Evolutionary conservation across 1,140 invertebrate species (phyloP).

Genomic region (Meteorus sp.): DNA sequence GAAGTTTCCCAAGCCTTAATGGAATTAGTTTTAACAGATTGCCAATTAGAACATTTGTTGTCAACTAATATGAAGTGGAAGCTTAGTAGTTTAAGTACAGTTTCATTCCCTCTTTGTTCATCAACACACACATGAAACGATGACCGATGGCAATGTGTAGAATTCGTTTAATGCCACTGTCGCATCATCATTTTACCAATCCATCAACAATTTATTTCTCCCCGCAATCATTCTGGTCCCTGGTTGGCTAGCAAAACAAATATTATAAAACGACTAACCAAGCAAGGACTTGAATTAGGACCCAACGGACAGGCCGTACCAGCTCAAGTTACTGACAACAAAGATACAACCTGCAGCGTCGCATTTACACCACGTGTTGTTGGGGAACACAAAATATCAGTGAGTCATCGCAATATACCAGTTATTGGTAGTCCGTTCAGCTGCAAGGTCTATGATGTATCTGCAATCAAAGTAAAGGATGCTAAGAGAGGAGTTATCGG

Average conservation of each 20-base stretch:
- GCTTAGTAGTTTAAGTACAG: neutral
- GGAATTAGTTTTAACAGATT: neutral
- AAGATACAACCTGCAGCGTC: constrained; percentile 77
- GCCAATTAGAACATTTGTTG: neutral
- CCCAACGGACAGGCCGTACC: constrained; percentile 84
- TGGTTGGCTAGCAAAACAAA: constrained; percentile 43
- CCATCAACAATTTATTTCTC: neutral
- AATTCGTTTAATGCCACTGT: too few species aligned
- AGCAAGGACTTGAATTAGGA: constrained; percentile 67
- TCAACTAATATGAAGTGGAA: neutral
- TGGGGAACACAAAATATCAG: constrained; percentile 88
- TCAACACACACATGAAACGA: neutral
- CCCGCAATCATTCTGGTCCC: constrained; percentile 16
- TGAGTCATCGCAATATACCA: constrained; percentile 75
- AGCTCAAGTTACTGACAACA: constrained; percentile 79
- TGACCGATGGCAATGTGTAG: too few species aligned
- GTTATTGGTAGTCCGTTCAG: constrained; percentile 88
- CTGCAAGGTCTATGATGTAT: constrained; percentile 93
- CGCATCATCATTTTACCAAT: too few species aligned
- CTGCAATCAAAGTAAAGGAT: constrained; percentile 92
- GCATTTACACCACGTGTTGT: constrained; percentile 85
- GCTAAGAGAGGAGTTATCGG: constrained; percentile 88
- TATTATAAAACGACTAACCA: constrained; percentile 56
- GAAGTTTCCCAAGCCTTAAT: neutral
- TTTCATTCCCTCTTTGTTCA: neutral